A percentile compares a stretch with the other conserved stretches of the same genome.
Conservation (phyloP, 2,797 vertebrate genomes). For the Phoeniculus purpureus region DNA sequence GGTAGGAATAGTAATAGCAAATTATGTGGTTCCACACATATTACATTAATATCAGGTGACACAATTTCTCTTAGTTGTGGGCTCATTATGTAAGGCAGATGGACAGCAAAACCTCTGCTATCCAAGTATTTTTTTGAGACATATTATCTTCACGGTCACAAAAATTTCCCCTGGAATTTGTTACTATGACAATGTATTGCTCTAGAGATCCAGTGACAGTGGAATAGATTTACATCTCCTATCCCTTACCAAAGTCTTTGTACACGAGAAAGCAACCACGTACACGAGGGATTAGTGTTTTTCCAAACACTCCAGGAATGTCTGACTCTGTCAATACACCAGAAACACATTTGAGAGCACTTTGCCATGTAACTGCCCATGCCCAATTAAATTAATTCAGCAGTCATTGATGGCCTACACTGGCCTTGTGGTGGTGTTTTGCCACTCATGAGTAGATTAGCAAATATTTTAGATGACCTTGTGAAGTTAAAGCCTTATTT, state of each 20-base stretch:
- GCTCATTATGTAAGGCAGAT: neutral
- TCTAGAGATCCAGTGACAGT: neutral
- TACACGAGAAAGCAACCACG: conserved; percentile 4
- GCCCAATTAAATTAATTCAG: neutral
- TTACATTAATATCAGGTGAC: conserved; percentile 4
- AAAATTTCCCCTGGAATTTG: conserved; percentile 13
- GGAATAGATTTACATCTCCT: conserved; percentile 24
- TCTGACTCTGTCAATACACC: neutral
- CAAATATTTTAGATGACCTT: neutral
- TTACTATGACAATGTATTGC: neutral
- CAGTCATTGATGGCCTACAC: neutral
- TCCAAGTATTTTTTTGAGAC: neutral
- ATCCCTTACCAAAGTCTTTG: neutral
- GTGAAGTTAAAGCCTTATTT: neutral
- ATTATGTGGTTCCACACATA: neutral
- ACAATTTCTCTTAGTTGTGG: neutral
- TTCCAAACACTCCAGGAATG: neutral
- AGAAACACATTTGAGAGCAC: neutral
- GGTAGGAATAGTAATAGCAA: neutral
- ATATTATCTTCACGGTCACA: neutral
- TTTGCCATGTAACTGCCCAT: neutral
- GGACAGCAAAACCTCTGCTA: neutral
- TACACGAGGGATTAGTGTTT: neutral
- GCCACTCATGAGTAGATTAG: neutral
- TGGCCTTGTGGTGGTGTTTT: neutral